phyloP scores from a whole-genome alignment of 2,113 vertebrate genomes.

The Arvicanthis niloticus region DNA sequence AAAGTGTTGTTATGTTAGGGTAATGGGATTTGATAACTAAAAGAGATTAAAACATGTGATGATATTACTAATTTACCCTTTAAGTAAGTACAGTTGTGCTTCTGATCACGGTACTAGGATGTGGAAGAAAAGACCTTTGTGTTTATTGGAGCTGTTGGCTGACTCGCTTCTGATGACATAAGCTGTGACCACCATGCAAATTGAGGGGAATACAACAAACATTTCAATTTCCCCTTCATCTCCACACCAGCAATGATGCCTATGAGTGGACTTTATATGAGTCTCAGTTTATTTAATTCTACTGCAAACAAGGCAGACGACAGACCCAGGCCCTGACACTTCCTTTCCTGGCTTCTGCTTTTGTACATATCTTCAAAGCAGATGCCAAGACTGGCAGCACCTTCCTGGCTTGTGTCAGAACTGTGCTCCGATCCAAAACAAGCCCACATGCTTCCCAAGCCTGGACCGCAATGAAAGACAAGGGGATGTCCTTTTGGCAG shows the following conservation, averaged over 20 bases:
- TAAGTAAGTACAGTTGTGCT: background rate
- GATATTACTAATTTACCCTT: background rate
- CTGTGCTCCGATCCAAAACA: background rate
- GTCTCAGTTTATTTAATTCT: slow-evolving; percentile 51
- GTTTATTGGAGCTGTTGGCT: background rate
- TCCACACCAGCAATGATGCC: background rate
- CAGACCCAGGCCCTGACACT: background rate
- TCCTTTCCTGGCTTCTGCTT: slow-evolving; percentile 24
- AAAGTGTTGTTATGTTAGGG: background rate
- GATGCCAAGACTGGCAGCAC: background rate
- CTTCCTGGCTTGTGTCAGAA: background rate
- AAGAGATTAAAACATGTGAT: background rate
- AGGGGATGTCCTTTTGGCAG: background rate
- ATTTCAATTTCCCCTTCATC: slow-evolving; percentile 50
- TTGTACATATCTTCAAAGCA: background rate
- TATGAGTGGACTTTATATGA: background rate
- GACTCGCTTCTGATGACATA: background rate
- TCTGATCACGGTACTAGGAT: background rate
- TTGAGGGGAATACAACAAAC: background rate
- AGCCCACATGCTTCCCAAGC: background rate
- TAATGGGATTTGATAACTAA: background rate
- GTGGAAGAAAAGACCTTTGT: background rate
- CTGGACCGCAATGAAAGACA: background rate
- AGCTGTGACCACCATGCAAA: background rate
- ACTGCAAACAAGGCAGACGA: slow-evolving; percentile 30